Base-by-base conservation (phyloP, 2,797 vertebrate species). In the Phrynocephalus forsythii region DNA sequence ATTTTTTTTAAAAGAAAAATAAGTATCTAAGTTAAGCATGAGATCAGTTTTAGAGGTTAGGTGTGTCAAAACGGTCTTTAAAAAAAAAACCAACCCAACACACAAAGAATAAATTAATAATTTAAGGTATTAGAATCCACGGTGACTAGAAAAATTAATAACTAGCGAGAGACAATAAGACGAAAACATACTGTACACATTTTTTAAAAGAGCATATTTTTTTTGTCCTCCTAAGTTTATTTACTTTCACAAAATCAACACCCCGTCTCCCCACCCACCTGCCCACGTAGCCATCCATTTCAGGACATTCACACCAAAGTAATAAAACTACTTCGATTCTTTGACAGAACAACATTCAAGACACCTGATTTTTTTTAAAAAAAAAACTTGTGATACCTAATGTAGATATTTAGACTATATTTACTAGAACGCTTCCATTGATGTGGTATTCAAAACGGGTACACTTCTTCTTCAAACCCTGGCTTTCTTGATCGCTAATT, bases 61-160 rank as follows among this genome's bases (percentile, higher is more conserved):
- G 96, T 92, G 94, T 94, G 95, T 96, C 94, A 95, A 91, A 90
- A 94, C 91, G 68, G 76, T 83, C 87, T 94, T 94, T 94, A 95
- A 85, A 88, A 95, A 96, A 97, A 96, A 94, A 95, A 97, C 16
- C 38, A 22, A 3, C 28, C 26, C 26, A 52, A n/a, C 81, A 56
- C 84, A 38, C 76, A 93, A 96, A 95, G 96, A 98, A 99, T 99
- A 99, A 99, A 99, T 99, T 98, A 99, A 98, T 99, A 99, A 99
- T 97, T 99, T 98, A 99, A 98, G 96, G 97, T 97, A 98, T 98
- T 97, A 98, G 97, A 97, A 97, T 97, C 97, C 96, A 98, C 96
- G 97, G 95, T 92, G 93, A 97, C 95, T 97, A 95, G 96, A 95
- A 97, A 97, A 24, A 83, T 91, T 94, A 94, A 94, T 90, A 92